A percentile compares a stretch with the other conserved stretches of the same genome.
phyloP scores from a whole-genome alignment of 2,797 vertebrate species.

The Falco cherrug region DNA sequence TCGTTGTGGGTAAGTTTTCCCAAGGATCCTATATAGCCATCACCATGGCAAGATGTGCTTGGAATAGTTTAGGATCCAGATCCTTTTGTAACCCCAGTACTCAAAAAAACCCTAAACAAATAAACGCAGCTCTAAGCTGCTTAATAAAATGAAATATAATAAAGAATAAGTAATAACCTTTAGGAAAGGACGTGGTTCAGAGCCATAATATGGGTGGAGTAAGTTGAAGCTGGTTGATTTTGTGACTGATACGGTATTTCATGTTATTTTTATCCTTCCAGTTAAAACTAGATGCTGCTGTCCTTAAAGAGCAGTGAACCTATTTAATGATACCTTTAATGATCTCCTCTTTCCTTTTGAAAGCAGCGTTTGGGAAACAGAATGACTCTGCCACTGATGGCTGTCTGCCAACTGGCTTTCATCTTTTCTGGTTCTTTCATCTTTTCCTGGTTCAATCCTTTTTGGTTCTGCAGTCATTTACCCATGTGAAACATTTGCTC shows the following conservation, averaged over 20 bases:
- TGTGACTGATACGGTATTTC: not conserved
- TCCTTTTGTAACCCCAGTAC: not conserved
- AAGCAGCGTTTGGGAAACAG: conserved; percentile 15
- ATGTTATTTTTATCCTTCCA: conserved; percentile 45
- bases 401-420: conserved; percentile 38
- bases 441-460: not conserved
- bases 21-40: not conserved
- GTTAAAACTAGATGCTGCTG: not conserved
- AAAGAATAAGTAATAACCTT: not conserved
- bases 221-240: not conserved
- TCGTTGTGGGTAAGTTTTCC: not conserved
- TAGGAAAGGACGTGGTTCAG: not conserved
- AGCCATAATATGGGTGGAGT: not conserved
- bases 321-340: conserved; percentile 47
- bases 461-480: conserved; percentile 11
- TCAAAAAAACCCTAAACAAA: not conserved
- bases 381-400: conserved; percentile 33
- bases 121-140: not conserved
- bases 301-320: conserved; percentile 13
- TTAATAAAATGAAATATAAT: not conserved
- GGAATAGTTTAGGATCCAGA: not conserved
- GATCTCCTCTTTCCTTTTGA: conserved; percentile 7
- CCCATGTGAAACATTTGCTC: conserved; percentile 1
- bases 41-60: not conserved
- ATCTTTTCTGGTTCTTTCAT: not conserved